phyloP scores from a whole-genome alignment of 2,113 vertebrate genomes.

The Calypte anna region DNA sequence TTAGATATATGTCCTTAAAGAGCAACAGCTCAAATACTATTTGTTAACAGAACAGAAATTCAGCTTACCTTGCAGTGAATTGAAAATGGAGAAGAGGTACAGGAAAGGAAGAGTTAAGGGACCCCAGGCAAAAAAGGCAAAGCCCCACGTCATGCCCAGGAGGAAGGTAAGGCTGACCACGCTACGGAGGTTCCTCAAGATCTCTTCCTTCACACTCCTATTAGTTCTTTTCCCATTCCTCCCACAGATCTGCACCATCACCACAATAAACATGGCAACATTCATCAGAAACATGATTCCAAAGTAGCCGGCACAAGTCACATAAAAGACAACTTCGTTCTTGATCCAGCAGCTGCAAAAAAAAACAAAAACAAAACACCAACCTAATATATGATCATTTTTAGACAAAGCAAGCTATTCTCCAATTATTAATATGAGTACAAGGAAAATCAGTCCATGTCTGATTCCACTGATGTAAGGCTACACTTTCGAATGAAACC shows the following conservation, averaged over 20 bases:
- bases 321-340: conserved; percentile 83
- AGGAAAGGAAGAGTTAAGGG: conserved; percentile 86
- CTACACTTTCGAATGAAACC: not conserved
- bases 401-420: not conserved
- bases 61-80: conserved; percentile 93
- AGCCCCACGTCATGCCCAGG: conserved; percentile 97
- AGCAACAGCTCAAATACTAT: not conserved
- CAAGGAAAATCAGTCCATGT: not conserved
- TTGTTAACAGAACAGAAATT: not conserved
- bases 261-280: conserved; percentile 96
- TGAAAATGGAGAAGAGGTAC: conserved; percentile 97
- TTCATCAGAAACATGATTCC: conserved; percentile 93
- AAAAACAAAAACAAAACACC: too few relatives aligned
- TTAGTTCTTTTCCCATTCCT: conserved; percentile 94
- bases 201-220: conserved; percentile 88
- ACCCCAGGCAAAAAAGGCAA: conserved; percentile 96
- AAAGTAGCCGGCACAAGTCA: conserved; percentile 90
- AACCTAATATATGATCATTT: not conserved
- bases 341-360: conserved; percentile 91
- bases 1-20: not conserved
- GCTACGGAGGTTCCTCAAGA: conserved; percentile 91
- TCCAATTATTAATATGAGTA: not conserved
- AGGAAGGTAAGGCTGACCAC: conserved; percentile 95
- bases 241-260: conserved; percentile 97
- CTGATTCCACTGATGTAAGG: not conserved